Evolutionary conservation across 2,797 vertebrate genomes (phyloP).

Genomic region (Staurois parvus): DNA sequence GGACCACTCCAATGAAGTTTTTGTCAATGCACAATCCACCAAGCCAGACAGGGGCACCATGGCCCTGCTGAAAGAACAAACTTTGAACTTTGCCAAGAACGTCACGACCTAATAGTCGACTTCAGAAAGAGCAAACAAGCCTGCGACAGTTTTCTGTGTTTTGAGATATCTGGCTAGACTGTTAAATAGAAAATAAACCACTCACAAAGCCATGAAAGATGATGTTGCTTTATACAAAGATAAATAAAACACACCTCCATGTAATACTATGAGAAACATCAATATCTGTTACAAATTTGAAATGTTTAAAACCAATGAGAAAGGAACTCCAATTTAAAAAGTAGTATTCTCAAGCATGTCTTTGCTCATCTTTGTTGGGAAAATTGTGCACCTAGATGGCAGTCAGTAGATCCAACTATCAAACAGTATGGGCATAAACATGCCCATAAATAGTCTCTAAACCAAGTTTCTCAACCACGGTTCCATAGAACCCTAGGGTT

Average conservation of each 20-base stretch:
- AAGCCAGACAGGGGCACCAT: conserved; percentile 62
- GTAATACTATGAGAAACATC: not conserved
- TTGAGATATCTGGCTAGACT: conserved; percentile 65
- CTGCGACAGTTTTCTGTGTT: conserved; percentile 64
- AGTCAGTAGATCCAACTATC: too few species aligned
- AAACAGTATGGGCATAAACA: too few species aligned
- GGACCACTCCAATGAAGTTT: conserved; percentile 67
- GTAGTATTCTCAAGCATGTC: not conserved
- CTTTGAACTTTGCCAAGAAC: conserved; percentile 65
- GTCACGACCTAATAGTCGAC: conserved; percentile 54
- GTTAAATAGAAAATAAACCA: conserved; percentile 16
- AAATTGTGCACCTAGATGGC: too few species aligned
- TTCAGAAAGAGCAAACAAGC: conserved; percentile 60
- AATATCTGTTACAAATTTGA: not conserved
- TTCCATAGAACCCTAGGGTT: too few species aligned
- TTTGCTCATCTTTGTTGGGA: not conserved
- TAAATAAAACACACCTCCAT: not conserved
- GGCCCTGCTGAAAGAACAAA: conserved; percentile 62
- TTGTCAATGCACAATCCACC: conserved; percentile 66
- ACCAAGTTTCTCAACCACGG: too few species aligned
- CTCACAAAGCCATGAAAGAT: not conserved
- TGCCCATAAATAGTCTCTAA: too few species aligned
- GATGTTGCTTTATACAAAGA: not conserved
- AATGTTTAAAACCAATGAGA: too few species aligned
- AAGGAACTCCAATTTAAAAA: not conserved